These are phyloP conservation scores for Ephydatia muelleri DNA, from an alignment of 37 sponge, comb jelly and placozoan genomes.

Conservation along the genomic window DNA sequence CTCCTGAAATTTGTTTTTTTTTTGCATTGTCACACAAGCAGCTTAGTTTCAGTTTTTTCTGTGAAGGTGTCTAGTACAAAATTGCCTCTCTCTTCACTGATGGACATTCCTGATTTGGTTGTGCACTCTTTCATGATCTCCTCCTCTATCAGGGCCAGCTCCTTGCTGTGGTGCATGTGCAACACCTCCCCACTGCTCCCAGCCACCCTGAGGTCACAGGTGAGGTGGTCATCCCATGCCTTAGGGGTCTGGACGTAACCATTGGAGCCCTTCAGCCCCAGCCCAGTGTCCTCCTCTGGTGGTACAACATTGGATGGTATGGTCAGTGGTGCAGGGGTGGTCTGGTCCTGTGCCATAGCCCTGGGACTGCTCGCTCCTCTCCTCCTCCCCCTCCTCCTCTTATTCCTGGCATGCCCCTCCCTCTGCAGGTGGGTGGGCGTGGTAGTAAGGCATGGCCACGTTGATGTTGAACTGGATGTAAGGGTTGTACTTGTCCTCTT, in stretches of 20 bases:
- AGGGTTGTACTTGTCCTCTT: slow-evolving; percentile 5
- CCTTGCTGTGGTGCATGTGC: background rate
- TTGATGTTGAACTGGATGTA: slow-evolving; percentile 43
- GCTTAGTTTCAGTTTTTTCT: background rate
- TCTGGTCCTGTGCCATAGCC: background rate
- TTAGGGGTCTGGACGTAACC: background rate
- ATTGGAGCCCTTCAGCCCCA: background rate
- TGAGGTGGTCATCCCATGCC: background rate
- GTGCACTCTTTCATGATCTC: background rate
- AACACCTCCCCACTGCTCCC: background rate
- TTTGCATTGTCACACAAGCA: background rate
- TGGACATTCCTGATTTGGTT: background rate
- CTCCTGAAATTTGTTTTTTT: background rate
- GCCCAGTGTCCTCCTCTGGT: background rate
- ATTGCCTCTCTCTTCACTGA: background rate
- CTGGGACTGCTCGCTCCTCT: too few relatives aligned
- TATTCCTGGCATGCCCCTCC: background rate
- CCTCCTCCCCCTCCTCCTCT: too few relatives aligned
- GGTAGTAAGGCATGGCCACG: background rate
- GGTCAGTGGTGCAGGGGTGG: background rate
- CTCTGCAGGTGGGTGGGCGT: too few relatives aligned
- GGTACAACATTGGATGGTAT: background rate
- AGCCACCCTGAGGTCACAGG: background rate
- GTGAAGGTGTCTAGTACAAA: background rate
- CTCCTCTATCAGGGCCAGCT: background rate